Conservation (phyloP, 2,888 invertebrate genomes). For the Parnassius mnemosyne region DNA sequence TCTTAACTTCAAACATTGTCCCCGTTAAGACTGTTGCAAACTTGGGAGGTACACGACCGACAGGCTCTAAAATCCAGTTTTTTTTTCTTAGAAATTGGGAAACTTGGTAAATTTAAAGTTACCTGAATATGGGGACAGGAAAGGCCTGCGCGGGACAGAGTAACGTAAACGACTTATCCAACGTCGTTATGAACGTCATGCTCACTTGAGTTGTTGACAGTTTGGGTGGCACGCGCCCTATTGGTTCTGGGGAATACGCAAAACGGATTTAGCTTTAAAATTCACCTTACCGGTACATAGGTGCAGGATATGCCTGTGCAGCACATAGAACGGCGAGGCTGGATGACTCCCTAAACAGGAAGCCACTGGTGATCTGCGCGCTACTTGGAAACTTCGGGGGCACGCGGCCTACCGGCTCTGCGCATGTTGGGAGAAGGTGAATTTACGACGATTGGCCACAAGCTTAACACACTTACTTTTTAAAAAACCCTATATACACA, state of each 20-base stretch:
- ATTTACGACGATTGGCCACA: slow-evolving; percentile 54
- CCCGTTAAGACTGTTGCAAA: slow-evolving; percentile 77
- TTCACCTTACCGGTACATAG: slow-evolving; percentile 84
- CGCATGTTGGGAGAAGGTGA: slow-evolving; percentile 79
- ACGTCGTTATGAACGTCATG: slow-evolving; percentile 81
- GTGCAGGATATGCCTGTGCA: slow-evolving; percentile 86
- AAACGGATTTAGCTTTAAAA: slow-evolving; percentile 32
- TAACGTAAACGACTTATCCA: slow-evolving; percentile 76
- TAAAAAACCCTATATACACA: slow-evolving; percentile 35
- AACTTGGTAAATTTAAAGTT: slow-evolving; percentile 43
- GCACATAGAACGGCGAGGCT: slow-evolving; percentile 84
- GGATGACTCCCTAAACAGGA: slow-evolving; percentile 75
- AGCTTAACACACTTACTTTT: slow-evolving; percentile 29
- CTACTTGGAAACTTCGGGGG: slow-evolving; percentile 82
- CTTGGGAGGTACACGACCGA: slow-evolving; percentile 74
- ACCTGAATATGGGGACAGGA: slow-evolving; percentile 76
- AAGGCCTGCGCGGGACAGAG: slow-evolving; percentile 87
- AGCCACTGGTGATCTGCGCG: slow-evolving; percentile 82
- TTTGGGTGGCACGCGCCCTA: slow-evolving; percentile 70
- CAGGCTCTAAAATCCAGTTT: slow-evolving; percentile 43
- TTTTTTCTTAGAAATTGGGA: slow-evolving; percentile 23
- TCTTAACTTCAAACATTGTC: slow-evolving; percentile 78
- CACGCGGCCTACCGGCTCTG: slow-evolving; percentile 85
- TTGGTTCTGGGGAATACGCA: slow-evolving; percentile 61
- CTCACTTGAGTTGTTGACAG: slow-evolving; percentile 69